A percentile compares a stretch with the other conserved stretches of the same genome.
Conservation (phyloP, 2,113 vertebrate species). For the Myocastor coypus region DNA sequence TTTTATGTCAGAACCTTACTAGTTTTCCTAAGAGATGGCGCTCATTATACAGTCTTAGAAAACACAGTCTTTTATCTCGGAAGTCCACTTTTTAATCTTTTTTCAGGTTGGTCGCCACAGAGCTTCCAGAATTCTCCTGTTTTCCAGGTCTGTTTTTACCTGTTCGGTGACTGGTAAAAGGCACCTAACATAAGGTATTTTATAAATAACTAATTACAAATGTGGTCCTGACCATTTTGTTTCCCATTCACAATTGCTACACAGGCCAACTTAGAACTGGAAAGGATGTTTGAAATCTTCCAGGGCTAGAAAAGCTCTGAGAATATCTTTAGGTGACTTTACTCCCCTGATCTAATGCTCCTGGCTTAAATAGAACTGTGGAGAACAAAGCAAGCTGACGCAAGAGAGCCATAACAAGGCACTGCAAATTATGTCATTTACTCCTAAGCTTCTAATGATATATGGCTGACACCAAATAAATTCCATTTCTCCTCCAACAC, state of each 20-base stretch:
- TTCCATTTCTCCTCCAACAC: constrained; percentile 47
- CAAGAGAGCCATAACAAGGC: neutral
- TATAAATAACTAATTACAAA: neutral
- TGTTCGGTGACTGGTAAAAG: neutral
- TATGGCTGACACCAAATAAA: constrained; percentile 54
- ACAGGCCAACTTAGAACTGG: neutral
- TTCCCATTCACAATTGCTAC: neutral
- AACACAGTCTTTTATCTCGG: neutral
- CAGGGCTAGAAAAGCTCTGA: neutral
- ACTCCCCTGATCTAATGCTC: neutral
- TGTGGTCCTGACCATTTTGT: neutral
- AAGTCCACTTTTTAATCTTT: neutral
- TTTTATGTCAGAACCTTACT: neutral
- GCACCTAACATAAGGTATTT: neutral
- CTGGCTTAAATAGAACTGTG: neutral
- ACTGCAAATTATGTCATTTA: constrained; percentile 9
- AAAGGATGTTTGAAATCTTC: neutral
- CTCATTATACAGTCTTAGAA: neutral
- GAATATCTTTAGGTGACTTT: neutral
- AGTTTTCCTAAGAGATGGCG: neutral
- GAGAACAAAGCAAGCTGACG: neutral
- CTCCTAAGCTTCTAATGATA: constrained; percentile 42
- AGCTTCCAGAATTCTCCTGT: neutral
- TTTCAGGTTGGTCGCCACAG: neutral
- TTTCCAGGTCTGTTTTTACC: neutral